Evolutionary conservation across 1,140 invertebrate genomes (phyloP), one percentile per base, ranked within the genome.

Genomic region (Nylanderia fulva): DNA sequence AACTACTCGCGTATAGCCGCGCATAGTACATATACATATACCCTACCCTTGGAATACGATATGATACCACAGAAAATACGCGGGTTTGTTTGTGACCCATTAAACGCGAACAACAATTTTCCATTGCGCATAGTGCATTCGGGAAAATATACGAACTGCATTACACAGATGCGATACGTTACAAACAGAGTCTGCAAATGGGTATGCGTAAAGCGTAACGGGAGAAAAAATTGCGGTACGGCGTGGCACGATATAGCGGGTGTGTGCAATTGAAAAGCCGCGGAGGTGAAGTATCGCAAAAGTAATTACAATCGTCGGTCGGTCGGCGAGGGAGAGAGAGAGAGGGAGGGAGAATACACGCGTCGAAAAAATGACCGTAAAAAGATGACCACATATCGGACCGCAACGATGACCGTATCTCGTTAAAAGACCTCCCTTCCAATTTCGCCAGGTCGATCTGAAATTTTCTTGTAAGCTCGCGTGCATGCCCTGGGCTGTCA

Each of bases 391-490:
- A 89, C 86, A 90, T 85, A 87, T 92, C 89, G 77, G 86, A 61
- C 52, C 76, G 54, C 76, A 89, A 88, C 91, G 92, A 91, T 93
- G 92, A 92, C 88, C 91, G 90, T 87, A 85, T 89, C 92, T 93
- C 90, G 92, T 93, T 93, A 93, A 93, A 93, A 90, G 89, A 87
- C 87, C 86, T 92, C 87, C 92, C 91, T 93, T 93, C 91, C 91
- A 94, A 94, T 94, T 94, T 94, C 84, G 93, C 91, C 91, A 93
- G 93, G 93, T 95, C 93, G 94, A 94, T 95, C 93, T 93, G 92
- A 94, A 94, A 94, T 94, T 94, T 94, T 94, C 93, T 95, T 92
- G 92, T 91, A 93, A 92, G 93, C 92, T 94, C 93, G 94, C 94
- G 94, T 95, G 94, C 93, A 89, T 89, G 94, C 94, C 94, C 93